Evolutionary conservation across 2,888 invertebrate species (phyloP), one percentile per base, ranked within the genome.

Genomic region (Trissonchulus sp.): DNA sequence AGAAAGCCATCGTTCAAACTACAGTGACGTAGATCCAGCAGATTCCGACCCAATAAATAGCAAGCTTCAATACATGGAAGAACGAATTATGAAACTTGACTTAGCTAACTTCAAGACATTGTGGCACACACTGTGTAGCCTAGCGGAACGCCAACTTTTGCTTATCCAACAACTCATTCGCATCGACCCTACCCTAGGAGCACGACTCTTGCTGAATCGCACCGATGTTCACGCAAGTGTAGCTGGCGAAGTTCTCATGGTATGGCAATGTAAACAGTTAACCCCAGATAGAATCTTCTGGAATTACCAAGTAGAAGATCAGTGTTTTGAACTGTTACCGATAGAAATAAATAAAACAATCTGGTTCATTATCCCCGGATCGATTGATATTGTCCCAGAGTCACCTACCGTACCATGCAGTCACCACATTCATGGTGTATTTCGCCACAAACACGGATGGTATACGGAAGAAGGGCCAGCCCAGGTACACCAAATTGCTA

Each of bases 181-280:
- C 3, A 18, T 73, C 3, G 73, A 73, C 35, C 73, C 73, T 2
- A 73, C 73, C 2, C 15, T 60, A 8, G 73, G 63, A 38, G 72
- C 37, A 38, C 72, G 48, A n/a, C 37, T 36, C 15, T 38, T 38
- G 2, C 31, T 72, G 15, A 60, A 33, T 2, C 73, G 73, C 15
- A 33, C 36, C 18, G 73, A 73, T 34, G 63, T 73, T n/a, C n/a
- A 34, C 30, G 63, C 73, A 2, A 8, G 33, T 30, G 36, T 73
- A 18, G 73, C 73, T 23, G 73, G 73, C 2, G 63, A 73, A 63
- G 73, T 28, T 3, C 63, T 73, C 3, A 73, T 73, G 73, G 35
- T 73, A 2, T 60, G 63, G 62, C 34, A 73, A 30, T 73, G 73
- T 34, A 8, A 28, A 18, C 8, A 73, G 35, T 3, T 73, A 2